Percentiles rank a stretch among this genome's conserved stretches.
Conservation (phyloP, 2,888 invertebrate genomes). For the Neoscelio sp. region DNA sequence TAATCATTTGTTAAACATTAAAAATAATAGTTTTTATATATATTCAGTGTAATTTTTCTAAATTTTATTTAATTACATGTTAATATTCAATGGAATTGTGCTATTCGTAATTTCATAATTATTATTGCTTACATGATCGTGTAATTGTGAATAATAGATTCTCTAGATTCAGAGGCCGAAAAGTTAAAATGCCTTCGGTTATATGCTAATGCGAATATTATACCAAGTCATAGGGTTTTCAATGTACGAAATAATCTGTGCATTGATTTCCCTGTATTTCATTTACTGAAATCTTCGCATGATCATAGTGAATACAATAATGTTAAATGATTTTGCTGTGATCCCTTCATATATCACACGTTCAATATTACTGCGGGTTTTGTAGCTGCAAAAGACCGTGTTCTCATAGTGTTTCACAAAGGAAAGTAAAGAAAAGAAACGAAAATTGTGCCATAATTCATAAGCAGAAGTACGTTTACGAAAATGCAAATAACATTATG, state of each 20-base stretch:
- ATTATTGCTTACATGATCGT: constrained; percentile 40
- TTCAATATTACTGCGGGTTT: constrained; percentile 20
- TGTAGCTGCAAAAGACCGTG: constrained; percentile 7
- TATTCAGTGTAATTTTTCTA: no score
- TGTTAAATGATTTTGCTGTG: constrained; percentile 50
- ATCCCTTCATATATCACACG: constrained; percentile 46
- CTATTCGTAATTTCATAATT: constrained; percentile 22
- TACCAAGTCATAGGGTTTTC: constrained; percentile 15
- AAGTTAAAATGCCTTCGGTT: constrained; percentile 51
- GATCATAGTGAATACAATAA: constrained; percentile 43
- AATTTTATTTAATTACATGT: no score
- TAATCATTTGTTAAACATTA: no score
- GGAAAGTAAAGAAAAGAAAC: constrained; percentile 17
- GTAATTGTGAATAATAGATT: constrained; percentile 52
- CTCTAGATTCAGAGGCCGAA: constrained; percentile 16
- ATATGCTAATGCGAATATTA: constrained; percentile 43
- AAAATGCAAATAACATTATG: constrained; percentile 36
- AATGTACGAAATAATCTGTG: constrained; percentile 45
- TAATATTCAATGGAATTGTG: constrained; percentile 6
- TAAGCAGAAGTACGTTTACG: constrained; percentile 4
- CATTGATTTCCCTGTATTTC: constrained; percentile 40
- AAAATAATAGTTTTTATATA: no score
- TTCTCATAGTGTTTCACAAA: constrained; percentile 44
- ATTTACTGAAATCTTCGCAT: constrained; percentile 49
- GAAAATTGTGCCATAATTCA: constrained; percentile 16